Conservation (phyloP, 2,888 invertebrate genomes). For the Xestia c-nigrum region DNA sequence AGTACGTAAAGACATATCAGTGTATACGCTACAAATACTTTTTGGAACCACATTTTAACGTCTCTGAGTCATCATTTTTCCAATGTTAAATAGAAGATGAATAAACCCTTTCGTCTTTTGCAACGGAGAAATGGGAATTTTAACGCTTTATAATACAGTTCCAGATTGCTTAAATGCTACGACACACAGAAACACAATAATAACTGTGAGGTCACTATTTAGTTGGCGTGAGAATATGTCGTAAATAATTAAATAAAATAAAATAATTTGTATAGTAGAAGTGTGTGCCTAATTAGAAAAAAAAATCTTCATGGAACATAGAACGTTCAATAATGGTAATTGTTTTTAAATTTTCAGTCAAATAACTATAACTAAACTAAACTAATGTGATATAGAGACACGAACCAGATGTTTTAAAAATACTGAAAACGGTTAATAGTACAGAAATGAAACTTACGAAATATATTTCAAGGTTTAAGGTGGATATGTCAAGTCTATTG, state of each 20-base stretch:
- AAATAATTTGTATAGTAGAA: neutral
- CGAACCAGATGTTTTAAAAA: neutral
- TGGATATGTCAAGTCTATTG: neutral
- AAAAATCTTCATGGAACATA: neutral
- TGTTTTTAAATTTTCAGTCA: neutral
- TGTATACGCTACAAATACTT: neutral
- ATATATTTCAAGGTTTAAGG: neutral
- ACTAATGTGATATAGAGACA: neutral
- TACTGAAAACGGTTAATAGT: neutral
- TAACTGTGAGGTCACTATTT: conserved; percentile 42
- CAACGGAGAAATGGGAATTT: neutral
- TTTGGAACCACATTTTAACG: neutral
- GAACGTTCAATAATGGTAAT: neutral
- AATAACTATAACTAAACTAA: neutral
- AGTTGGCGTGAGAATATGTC: conserved; percentile 42
- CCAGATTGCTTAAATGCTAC: neutral
- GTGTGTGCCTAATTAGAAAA: conserved; percentile 6
- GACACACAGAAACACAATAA: conserved; percentile 37
- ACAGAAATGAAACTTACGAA: neutral
- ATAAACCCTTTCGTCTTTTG: neutral
- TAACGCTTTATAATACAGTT: neutral
- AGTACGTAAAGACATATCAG: neutral
- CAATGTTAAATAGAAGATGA: neutral
- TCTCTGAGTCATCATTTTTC: neutral
- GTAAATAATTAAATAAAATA: conserved; percentile 17